phyloP scores from a whole-genome alignment of 2,113 vertebrate species.

The Pseudois nayaur region DNA sequence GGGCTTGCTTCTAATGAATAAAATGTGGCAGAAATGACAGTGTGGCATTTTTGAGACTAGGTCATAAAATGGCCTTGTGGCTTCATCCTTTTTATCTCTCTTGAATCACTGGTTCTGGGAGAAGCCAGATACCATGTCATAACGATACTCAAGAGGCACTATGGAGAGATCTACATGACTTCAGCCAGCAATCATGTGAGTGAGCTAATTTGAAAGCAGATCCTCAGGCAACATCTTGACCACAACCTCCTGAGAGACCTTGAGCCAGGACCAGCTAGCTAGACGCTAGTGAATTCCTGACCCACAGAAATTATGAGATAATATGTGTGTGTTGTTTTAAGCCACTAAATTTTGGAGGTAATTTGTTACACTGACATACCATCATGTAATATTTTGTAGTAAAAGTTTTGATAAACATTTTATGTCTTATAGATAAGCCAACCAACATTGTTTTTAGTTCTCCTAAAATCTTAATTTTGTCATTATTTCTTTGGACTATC shows the following conservation, averaged over 20 bases:
- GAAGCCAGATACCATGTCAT: neutral
- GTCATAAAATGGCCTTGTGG: neutral
- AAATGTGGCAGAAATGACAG: neutral
- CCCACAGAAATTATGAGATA: neutral
- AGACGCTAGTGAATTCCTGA: neutral
- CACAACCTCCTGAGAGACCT: neutral
- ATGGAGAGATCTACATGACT: neutral
- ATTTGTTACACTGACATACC: neutral
- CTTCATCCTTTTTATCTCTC: neutral
- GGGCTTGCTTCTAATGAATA: neutral
- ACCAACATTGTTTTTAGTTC: neutral
- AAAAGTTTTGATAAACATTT: neutral
- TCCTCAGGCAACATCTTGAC: neutral
- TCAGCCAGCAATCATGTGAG: neutral
- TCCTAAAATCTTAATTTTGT: neutral
- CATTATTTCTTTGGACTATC: neutral
- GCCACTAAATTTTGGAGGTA: neutral
- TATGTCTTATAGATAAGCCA: neutral
- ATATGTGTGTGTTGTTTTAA: neutral
- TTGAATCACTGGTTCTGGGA: neutral
- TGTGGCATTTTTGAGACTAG: neutral
- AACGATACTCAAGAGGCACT: neutral
- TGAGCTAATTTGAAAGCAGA: neutral
- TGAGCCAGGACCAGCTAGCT: neutral
- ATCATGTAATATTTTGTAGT: neutral